Evolutionary conservation across 1,140 invertebrate species (phyloP).

Genomic region (Meloidogyne hapla): DNA sequence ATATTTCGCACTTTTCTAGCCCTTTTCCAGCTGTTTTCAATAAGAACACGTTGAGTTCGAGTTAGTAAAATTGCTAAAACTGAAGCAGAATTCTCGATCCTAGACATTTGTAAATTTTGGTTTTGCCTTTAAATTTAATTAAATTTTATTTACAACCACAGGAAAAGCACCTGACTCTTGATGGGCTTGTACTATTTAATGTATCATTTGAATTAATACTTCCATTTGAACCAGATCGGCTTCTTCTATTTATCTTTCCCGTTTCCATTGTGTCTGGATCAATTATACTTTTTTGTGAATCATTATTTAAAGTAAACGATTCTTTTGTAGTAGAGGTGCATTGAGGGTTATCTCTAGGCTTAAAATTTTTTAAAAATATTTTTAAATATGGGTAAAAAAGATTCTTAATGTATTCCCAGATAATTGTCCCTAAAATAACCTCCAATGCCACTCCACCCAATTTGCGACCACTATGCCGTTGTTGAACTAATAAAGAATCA

Average conservation of each 20-base stretch:
- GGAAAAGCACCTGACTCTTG: no score
- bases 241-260: background rate
- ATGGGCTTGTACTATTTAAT: no score
- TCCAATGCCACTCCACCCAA: constrained; percentile 22
- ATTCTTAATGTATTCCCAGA: no score
- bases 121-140: background rate
- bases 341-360: background rate
- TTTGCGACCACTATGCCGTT: constrained; percentile 10
- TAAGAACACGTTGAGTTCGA: constrained; percentile 36
- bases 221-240: no score
- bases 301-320: background rate
- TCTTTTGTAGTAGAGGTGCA: background rate
- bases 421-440: background rate
- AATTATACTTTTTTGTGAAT: background rate
- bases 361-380: no score
- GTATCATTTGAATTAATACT: no score
- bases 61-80: constrained; percentile 34
- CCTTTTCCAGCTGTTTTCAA: constrained; percentile 52
- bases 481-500: constrained; percentile 1
- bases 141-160: no score
- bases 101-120: constrained; percentile 15
- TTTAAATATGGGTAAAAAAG: no score
- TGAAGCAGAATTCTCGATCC: constrained; percentile 28
- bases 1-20: constrained; percentile 35
- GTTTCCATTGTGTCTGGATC: background rate